Conservation (phyloP, 1,140 invertebrate genomes). For the Drosophila chauvacae region DNA sequence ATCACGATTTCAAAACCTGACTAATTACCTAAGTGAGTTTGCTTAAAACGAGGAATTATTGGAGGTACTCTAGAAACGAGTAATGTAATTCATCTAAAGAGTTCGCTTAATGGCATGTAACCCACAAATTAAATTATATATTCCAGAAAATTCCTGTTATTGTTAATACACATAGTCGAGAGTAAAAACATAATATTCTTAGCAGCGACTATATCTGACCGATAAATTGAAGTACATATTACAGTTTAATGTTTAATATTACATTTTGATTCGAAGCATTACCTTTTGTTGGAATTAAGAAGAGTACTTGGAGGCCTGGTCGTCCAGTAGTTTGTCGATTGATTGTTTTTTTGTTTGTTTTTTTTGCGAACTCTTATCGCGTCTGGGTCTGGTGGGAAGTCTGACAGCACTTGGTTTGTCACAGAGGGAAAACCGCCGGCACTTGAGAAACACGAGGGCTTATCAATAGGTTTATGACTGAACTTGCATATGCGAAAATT, state of each 20-base stretch:
- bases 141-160: too few relatives aligned
- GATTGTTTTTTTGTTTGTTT: background rate
- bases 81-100: background rate
- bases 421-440: conserved; percentile 12
- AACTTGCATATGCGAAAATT: conserved; percentile 57
- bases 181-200: background rate
- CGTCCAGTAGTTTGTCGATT: background rate
- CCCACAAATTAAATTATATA: background rate
- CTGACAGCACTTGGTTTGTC: conserved; percentile 16
- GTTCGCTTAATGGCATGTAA: background rate
- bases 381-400: conserved; percentile 1
- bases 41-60: background rate
- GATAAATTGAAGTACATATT: too few relatives aligned
- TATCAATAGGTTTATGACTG: conserved; percentile 33
- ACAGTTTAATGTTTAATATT: background rate
- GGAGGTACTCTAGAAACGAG: background rate
- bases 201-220: background rate
- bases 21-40: conserved; percentile 4
- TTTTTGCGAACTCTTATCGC: conserved; percentile 16
- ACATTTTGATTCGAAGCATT: background rate
- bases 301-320: background rate
- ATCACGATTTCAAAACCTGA: background rate
- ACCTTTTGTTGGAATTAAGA: background rate
- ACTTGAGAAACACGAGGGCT: conserved; percentile 18
- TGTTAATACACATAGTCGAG: too few relatives aligned